These are phyloP conservation scores for Cantharis lateralis DNA, from an alignment of 2,888 invertebrate species.

Conservation along the genomic window DNA sequence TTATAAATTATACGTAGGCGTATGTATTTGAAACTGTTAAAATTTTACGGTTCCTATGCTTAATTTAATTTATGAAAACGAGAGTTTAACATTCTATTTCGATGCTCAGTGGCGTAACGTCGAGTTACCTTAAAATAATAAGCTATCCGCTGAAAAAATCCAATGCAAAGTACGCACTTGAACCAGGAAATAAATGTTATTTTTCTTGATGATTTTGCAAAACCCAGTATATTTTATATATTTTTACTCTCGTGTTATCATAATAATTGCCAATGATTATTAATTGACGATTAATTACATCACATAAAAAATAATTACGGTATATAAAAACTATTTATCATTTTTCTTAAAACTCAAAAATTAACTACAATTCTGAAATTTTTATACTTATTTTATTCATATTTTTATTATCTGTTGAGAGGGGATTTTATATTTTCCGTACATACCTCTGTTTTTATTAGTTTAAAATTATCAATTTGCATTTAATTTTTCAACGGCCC, in stretches of 20 bases:
- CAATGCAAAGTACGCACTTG: neutral
- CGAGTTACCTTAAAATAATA: neutral
- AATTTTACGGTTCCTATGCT: neutral
- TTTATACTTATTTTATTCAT: neutral
- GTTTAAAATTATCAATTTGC: neutral
- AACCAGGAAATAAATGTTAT: neutral
- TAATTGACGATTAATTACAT: neutral
- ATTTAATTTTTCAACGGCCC: neutral
- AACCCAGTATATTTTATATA: neutral
- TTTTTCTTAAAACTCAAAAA: neutral
- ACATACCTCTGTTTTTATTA: neutral
- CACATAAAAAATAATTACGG: neutral
- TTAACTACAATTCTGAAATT: neutral
- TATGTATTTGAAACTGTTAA: neutral
- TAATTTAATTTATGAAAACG: neutral
- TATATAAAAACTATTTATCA: neutral
- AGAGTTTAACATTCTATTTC: neutral
- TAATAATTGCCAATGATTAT: neutral
- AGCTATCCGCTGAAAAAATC: neutral
- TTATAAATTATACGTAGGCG: neutral
- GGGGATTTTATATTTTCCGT: neutral
- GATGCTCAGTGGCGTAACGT: neutral
- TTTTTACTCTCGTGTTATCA: neutral
- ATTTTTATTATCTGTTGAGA: neutral
- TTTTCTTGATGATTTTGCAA: neutral